Conservation (phyloP, 2,888 invertebrate species). For the Tachina grossa region DNA sequence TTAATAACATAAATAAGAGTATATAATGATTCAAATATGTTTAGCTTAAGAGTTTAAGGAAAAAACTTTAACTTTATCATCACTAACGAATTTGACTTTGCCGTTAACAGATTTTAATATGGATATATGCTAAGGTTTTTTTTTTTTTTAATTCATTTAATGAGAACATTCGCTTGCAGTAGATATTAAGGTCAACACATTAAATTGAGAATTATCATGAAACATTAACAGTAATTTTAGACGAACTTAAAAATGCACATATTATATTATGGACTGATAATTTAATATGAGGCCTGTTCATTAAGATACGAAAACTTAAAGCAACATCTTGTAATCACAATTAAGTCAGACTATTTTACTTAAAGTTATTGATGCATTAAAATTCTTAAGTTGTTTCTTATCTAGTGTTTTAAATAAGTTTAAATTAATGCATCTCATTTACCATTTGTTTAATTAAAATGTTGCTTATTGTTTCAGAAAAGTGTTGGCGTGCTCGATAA, state of each 20-base stretch:
- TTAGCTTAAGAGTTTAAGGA: neutral
- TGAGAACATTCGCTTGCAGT: conserved; percentile 1
- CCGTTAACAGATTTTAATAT: neutral
- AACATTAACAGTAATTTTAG: neutral
- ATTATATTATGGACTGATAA: neutral
- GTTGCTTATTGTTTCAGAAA: too few species aligned
- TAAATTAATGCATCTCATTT: too few species aligned
- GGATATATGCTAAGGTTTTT: neutral
- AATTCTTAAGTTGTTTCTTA: too few species aligned
- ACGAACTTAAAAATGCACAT: neutral
- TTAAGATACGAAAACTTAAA: neutral
- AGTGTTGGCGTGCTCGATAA: too few species aligned
- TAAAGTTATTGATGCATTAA: too few species aligned
- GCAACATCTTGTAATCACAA: neutral
- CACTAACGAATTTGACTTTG: neutral
- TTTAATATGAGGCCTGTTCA: conserved; percentile 2
- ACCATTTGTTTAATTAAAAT: too few species aligned
- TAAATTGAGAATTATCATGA: neutral
- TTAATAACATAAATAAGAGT: too few species aligned
- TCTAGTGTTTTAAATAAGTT: too few species aligned
- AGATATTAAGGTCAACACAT: neutral
- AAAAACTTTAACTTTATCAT: neutral
- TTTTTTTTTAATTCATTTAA: neutral
- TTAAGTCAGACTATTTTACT: too few species aligned
- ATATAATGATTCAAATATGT: too few species aligned